Conservation (phyloP, 2,888 invertebrate genomes). For the Agrotis clavis region DNA sequence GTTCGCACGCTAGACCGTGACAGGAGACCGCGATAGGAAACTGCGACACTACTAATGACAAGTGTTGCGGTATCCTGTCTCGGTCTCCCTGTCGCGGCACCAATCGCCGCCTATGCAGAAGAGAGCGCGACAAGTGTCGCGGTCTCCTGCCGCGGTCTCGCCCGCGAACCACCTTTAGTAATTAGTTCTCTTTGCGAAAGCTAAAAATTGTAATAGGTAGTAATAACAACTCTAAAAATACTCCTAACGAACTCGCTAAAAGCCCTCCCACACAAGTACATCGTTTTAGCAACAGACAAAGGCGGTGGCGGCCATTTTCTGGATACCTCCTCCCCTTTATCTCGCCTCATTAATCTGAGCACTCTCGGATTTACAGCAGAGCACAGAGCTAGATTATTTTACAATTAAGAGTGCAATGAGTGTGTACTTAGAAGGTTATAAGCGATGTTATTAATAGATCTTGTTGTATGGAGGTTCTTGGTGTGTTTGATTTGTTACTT, state of each 20-base stretch:
- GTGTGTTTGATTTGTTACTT: neutral
- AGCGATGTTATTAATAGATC: neutral
- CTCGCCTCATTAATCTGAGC: conserved; percentile 62
- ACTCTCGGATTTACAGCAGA: conserved; percentile 54
- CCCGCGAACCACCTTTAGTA: too few relatives aligned
- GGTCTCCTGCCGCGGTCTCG: too few relatives aligned
- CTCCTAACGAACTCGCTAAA: conserved; percentile 10
- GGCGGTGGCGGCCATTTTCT: conserved; percentile 51
- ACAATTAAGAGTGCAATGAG: conserved; percentile 53
- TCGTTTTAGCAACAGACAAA: conserved; percentile 42
- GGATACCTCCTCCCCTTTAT: conserved; percentile 58
- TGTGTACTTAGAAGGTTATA: neutral
- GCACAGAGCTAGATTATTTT: conserved; percentile 51
- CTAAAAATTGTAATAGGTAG: neutral
- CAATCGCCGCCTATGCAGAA: too few relatives aligned
- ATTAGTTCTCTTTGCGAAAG: neutral
- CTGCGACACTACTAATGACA: too few relatives aligned
- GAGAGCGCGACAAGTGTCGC: too few relatives aligned
- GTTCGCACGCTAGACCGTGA: too few relatives aligned
- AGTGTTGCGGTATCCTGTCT: too few relatives aligned
- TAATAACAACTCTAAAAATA: conserved; percentile 9
- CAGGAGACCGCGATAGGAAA: too few relatives aligned
- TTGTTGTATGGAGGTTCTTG: neutral
- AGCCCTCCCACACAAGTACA: conserved; percentile 24
- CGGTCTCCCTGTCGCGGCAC: too few relatives aligned